Percentiles rank a stretch among this genome's conserved stretches.
Evolutionary conservation across 2,797 vertebrate species (phyloP).

Genomic region (Onychomys arenicola): DNA sequence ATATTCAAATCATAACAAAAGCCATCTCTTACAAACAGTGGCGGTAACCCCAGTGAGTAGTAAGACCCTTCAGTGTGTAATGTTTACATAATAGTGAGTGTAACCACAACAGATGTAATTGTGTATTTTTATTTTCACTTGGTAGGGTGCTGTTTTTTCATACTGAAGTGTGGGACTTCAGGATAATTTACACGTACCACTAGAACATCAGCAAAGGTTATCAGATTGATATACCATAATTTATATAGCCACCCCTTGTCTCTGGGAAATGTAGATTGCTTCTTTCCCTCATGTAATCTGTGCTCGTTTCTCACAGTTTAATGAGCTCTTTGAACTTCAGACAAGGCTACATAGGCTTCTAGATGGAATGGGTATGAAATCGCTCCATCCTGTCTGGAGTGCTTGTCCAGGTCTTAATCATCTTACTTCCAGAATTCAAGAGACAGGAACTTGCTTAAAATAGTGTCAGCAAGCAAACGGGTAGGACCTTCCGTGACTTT

Average conservation of each 20-base stretch:
- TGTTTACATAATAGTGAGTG: not conserved
- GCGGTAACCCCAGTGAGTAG: not conserved
- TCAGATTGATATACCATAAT: not conserved
- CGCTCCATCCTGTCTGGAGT: not conserved
- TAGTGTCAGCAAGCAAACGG: not conserved
- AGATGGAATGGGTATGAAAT: not conserved
- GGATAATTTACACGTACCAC: not conserved
- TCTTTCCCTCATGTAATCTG: not conserved
- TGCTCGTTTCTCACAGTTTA: not conserved
- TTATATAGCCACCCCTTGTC: not conserved
- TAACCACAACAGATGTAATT: not conserved
- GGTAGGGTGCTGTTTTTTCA: not conserved
- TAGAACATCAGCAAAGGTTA: not conserved
- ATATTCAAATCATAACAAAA: not conserved
- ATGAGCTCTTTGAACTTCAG: not conserved
- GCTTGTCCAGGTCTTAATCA: not conserved
- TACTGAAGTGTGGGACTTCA: not conserved
- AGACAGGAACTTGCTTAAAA: slow-evolving; percentile 31
- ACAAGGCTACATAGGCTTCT: not conserved
- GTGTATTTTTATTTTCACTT: not conserved
- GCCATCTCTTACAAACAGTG: not conserved
- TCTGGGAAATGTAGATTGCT: not conserved
- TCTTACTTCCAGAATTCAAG: not conserved
- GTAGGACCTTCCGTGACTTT: not conserved
- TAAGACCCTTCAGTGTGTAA: not conserved